Evolutionary conservation across 2,113 vertebrate genomes (phyloP), one percentile per base, ranked within the genome.

Genomic region (Osmerus eperlanus): DNA sequence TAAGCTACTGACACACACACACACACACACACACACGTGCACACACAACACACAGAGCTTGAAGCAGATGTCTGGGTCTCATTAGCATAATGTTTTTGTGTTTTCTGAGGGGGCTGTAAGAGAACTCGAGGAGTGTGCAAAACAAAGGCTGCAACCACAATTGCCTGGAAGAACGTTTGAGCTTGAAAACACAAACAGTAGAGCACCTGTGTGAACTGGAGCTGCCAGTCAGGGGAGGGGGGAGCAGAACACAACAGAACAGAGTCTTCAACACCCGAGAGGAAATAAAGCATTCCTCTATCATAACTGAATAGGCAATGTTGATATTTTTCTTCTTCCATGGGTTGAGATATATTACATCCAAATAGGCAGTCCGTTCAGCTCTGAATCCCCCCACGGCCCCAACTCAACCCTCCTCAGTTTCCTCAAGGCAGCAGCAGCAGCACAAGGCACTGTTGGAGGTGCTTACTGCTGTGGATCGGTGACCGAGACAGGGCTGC

Each of bases 121-220:
- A 85, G 83, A 85, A 81, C 75, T 78, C 73, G 77, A 81, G 80
- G 70, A 78, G 84, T 82, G 83, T 56, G 15, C 12, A 89, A 90
- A 92, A 89, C 85, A 91, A 86, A 85, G 81, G 78, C 83, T 84
- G 82, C 84, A 90, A 91, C 91, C 88, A 88, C 90, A 81, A 89
- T 87, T 85, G 87, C 76, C 87, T 89, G 82, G 81, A 84, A 90
- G 82, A 89, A 88, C 86, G 87, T 89, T 92, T 88, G 70, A 70
- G 86, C 83, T 86, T 74, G 79, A 87, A 90, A 91, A 91, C 85
- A 90, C 80, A 83, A 83, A 88, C 85, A 90, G 81, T 75, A n/a
- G 80, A 79, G 85, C 91, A 93, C 90, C 92, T 92, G 92, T 75
- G 79, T 85, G 73, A 81, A 75, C 80, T 72, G 78, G 81, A 77